Percentiles rank a stretch among this genome's conserved stretches.
Evolutionary conservation across 1,140 invertebrate species (phyloP).

Genomic region (Stegodyphus dumicola): DNA sequence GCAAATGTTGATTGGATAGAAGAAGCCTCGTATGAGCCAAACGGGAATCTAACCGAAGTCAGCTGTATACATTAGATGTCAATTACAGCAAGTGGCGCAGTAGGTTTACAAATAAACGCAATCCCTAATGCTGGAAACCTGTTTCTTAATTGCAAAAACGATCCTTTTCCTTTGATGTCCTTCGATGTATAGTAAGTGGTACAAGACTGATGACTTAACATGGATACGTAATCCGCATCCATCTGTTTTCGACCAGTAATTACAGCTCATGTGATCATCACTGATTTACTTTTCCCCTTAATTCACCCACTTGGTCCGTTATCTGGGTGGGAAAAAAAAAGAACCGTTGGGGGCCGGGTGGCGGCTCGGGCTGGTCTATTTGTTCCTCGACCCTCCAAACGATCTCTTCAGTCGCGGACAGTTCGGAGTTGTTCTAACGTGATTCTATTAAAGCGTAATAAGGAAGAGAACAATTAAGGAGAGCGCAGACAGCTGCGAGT

Average conservation of each 20-base stretch:
- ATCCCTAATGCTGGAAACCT: no score
- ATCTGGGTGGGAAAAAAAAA: background rate
- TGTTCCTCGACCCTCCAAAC: background rate
- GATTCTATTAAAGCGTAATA: constrained; percentile 41
- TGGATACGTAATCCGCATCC: background rate
- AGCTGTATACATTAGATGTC: no score
- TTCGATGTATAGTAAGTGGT: background rate
- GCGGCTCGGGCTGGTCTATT: no score
- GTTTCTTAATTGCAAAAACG: no score
- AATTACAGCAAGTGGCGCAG: no score
- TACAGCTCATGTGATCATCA: constrained; percentile 2
- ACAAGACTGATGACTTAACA: background rate
- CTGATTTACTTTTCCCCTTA: no score
- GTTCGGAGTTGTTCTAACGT: constrained; percentile 22
- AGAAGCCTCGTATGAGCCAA: no score
- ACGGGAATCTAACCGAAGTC: no score
- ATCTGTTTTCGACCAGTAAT: constrained; percentile 10
- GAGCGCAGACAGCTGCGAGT: constrained; percentile 8
- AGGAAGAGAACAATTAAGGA: constrained; percentile 45
- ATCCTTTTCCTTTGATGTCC: no score
- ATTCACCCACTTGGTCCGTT: background rate
- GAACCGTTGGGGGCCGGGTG: background rate
- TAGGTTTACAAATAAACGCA: no score
- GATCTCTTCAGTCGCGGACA: constrained; percentile 1
- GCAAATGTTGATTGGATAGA: background rate